phyloP scores from a whole-genome alignment of 2,888 invertebrate genomes.

The Baronia brevicornis region DNA sequence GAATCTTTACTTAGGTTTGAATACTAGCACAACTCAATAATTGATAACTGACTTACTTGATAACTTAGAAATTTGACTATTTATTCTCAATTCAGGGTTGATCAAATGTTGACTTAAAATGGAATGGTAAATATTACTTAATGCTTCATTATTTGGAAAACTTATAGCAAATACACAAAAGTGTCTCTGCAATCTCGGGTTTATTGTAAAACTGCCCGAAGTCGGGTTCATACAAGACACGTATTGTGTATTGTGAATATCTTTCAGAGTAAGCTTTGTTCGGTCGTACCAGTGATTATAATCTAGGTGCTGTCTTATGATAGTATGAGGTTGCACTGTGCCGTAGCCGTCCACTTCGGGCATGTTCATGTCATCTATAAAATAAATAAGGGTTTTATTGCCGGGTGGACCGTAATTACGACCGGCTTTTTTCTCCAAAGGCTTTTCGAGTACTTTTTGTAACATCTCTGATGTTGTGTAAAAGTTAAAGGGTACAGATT shows the following conservation, averaged over 20 bases:
- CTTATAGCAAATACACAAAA: slow-evolving; percentile 92
- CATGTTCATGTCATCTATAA: slow-evolving; percentile 99
- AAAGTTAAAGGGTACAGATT: slow-evolving; percentile 96
- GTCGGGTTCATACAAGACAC: slow-evolving; percentile 99
- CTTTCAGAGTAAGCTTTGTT: slow-evolving; percentile 90
- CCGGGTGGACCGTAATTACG: slow-evolving; percentile 97
- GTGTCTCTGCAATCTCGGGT: slow-evolving; percentile 93
- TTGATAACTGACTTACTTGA: slow-evolving; percentile 47
- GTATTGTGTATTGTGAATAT: slow-evolving; percentile 97
- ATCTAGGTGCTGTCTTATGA: slow-evolving; percentile 96
- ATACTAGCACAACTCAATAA: slow-evolving; percentile 1
- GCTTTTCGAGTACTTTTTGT: slow-evolving; percentile 94
- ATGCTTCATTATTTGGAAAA: slow-evolving; percentile 87
- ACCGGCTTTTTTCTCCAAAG: slow-evolving; percentile 96
- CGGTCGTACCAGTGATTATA: slow-evolving; percentile 95
- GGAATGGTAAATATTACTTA: slow-evolving; percentile 90
- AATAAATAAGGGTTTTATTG: slow-evolving; percentile 93
- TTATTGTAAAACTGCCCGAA: slow-evolving; percentile 97
- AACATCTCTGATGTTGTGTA: slow-evolving; percentile 96
- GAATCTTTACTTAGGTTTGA: neutral
- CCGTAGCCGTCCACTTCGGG: slow-evolving; percentile 93
- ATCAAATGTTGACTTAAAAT: slow-evolving; percentile 91
- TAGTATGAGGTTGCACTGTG: slow-evolving; percentile 96
- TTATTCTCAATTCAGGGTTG: slow-evolving; percentile 88
- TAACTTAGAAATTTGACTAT: slow-evolving; percentile 79